These are phyloP conservation scores for Entomobrya proxima DNA, from an alignment of 2,888 invertebrate species.

Conservation along the genomic window DNA sequence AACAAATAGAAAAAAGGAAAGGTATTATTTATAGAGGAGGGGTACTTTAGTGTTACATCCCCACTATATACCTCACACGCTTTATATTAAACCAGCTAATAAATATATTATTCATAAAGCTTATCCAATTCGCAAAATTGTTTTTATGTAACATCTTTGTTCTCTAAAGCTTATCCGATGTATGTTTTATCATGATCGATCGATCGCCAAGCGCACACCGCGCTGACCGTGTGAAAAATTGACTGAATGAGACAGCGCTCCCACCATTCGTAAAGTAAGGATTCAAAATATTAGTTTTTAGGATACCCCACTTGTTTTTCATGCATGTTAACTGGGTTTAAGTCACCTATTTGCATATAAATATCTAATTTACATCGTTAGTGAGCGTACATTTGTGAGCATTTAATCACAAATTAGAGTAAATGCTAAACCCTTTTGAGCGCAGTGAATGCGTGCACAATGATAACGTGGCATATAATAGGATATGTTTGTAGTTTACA, in stretches of 20 bases:
- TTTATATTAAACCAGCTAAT: background rate
- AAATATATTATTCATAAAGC: background rate
- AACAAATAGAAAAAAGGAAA: background rate
- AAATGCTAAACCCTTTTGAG: slow-evolving; percentile 8
- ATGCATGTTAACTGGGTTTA: background rate
- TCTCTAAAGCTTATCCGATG: slow-evolving; percentile 10
- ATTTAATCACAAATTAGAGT: slow-evolving; percentile 31
- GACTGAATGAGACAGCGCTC: slow-evolving; percentile 41
- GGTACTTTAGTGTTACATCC: background rate
- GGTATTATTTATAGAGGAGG: background rate
- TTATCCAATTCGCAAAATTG: background rate
- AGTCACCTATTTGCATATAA: slow-evolving; percentile 27
- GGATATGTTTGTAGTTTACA: background rate
- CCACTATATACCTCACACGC: background rate
- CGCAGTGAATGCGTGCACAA: background rate
- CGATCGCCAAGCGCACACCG: background rate
- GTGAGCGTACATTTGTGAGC: background rate
- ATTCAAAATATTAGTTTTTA: slow-evolving; percentile 11
- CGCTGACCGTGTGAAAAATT: slow-evolving; percentile 41
- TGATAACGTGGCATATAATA: background rate
- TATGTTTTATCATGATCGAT: slow-evolving; percentile 22
- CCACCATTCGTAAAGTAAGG: slow-evolving; percentile 2
- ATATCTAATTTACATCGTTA: background rate
- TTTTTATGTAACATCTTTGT: background rate
- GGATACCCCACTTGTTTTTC: slow-evolving; percentile 1